Evolutionary conservation across 92 coral and sea anemone genomes (phyloP).

Genomic region (Blastomussa wellsi): DNA sequence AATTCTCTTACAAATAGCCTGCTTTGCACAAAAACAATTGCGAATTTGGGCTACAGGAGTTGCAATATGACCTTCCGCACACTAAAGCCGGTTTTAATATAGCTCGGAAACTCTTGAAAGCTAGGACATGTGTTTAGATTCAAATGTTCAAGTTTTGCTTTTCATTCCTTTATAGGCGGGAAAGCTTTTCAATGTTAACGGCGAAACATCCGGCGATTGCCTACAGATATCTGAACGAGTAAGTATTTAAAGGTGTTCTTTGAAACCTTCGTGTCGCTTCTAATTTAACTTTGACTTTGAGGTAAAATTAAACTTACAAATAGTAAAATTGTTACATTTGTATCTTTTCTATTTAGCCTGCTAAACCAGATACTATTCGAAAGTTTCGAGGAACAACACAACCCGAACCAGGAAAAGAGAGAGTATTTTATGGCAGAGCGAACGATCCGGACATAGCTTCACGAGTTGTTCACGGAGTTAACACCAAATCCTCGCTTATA

Average conservation of each 20-base stretch:
- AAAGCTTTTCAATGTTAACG: conserved; percentile 74
- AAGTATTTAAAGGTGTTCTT: background rate
- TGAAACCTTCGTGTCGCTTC: background rate
- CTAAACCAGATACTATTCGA: conserved; percentile 69
- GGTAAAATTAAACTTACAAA: background rate
- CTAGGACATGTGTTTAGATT: background rate
- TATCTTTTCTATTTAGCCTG: conserved; percentile 52
- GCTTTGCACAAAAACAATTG: background rate
- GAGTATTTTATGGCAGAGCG: conserved; percentile 96
- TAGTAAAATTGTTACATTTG: background rate
- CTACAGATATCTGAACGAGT: conserved; percentile 77
- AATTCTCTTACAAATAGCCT: background rate
- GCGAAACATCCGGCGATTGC: conserved; percentile 85
- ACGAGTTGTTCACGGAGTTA: conserved; percentile 82
- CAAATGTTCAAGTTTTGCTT: background rate
- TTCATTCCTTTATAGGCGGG: conserved; percentile 78
- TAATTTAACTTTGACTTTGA: background rate
- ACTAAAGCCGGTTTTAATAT: too few species aligned
- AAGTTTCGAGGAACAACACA: conserved; percentile 84
- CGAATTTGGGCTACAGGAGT: background rate
- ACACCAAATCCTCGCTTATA: conserved; percentile 91
- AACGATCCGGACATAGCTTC: conserved; percentile 87
- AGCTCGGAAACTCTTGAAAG: background rate
- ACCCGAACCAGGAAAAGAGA: conserved; percentile 75
- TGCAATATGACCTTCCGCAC: background rate